Base-by-base conservation (phyloP, 92 coral and sea anemone genomes). In the Siderastrea siderea region DNA sequence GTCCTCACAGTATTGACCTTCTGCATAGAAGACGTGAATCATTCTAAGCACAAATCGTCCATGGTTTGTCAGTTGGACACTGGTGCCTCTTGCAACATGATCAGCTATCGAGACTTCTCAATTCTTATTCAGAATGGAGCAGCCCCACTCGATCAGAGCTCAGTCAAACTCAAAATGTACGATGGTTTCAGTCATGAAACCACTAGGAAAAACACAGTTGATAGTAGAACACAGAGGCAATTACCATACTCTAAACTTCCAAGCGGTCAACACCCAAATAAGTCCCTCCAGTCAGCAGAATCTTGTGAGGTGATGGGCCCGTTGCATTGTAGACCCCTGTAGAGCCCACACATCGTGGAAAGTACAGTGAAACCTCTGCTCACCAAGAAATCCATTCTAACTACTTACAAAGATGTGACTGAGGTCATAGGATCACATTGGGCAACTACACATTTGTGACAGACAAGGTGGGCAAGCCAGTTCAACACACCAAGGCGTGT, bases 381-480 rank as follows among this genome's bases (percentile, higher is more conserved):
- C 48, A 83, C 82, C 62, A 67, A 68, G 45, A 68, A 83, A 61
- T 62, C 85, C 47, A 83, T 88, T 46, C 58, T 88, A 47, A 73
- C 59, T 43, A 47, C 60, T 0, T 88, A 62, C 77, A 88, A 83
- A 65, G 89, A 88, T 74, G 91, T 88, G 7, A 83, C 83, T 67
- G 89, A 83, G 54, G 92, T 83, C 38, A 53, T 88, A 11, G 89
- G 83, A 26, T 10, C 84, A 75, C 80, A 87, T 86, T 26, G 43
- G 91, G 91, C 26, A 77, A 86, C 77, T 69, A 86, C 67, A 86
- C 68, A 13, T 80, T 90, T 71, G 87, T 86, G 66, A 59, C 81
- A 2, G 78, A 85, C 45, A 64, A 76, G 4, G 53, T 5, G 8
- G 72, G 52, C 4, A 71, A 68, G 38, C 38, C 38, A 26, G 38